These are phyloP conservation scores for Drosophila repletoides DNA, from an alignment of 1,140 invertebrate species.

Conservation along the genomic window DNA sequence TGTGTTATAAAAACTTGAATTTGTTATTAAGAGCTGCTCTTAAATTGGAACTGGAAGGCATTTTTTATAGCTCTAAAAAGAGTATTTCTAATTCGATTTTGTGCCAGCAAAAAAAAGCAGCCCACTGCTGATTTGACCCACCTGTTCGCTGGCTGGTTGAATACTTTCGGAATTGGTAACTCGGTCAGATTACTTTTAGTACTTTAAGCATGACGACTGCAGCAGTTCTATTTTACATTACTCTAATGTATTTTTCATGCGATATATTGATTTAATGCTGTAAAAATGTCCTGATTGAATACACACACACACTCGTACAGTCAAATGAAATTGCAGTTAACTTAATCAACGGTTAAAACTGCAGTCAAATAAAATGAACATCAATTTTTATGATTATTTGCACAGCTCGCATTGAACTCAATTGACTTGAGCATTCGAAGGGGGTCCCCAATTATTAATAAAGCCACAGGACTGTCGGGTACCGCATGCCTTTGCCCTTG, in stretches of 20 bases:
- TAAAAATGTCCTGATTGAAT: slow-evolving; percentile 17
- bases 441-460: slow-evolving; percentile 65
- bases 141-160: slow-evolving; percentile 44
- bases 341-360: slow-evolving; percentile 46
- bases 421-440: slow-evolving; percentile 50
- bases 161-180: slow-evolving; percentile 66
- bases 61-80: background rate
- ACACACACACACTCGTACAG: background rate
- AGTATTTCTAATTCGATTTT: background rate
- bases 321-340: slow-evolving; percentile 69
- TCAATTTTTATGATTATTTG: slow-evolving; percentile 57
- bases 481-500: background rate
- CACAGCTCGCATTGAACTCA: slow-evolving; percentile 41
- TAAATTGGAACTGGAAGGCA: too few relatives aligned
- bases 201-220: slow-evolving; percentile 64
- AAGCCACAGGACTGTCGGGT: slow-evolving; percentile 43
- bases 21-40: too few relatives aligned
- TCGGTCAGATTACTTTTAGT: slow-evolving; percentile 69
- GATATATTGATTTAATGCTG: background rate
- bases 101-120: too few relatives aligned
- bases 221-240: slow-evolving; percentile 65
- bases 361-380: slow-evolving; percentile 15
- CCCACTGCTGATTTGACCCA: slow-evolving; percentile 26
- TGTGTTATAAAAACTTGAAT: too few relatives aligned
- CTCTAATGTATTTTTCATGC: slow-evolving; percentile 27